These are phyloP conservation scores for Orchesella flavescens DNA, from an alignment of 2,888 invertebrate species.

Conservation along the genomic window DNA sequence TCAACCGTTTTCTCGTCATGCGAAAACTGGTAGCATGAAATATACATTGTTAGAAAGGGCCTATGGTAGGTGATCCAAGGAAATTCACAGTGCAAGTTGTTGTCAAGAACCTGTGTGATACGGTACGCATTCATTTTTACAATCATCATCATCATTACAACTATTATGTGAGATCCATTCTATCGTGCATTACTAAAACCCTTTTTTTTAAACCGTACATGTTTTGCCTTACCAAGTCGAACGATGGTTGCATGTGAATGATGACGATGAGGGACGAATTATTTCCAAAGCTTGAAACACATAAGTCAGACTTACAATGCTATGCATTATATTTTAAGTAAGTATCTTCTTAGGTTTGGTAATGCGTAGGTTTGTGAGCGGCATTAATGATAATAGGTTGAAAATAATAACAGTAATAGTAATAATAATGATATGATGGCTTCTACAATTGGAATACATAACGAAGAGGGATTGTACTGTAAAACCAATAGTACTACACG, in stretches of 20 bases:
- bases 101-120: neutral
- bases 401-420: slow-evolving; percentile 58
- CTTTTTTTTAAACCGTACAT: neutral
- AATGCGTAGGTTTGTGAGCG: slow-evolving; percentile 37
- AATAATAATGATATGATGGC: no score
- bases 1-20: slow-evolving; percentile 59
- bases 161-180: neutral
- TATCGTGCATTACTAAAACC: neutral
- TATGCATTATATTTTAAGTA: neutral
- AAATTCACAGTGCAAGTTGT: no score
- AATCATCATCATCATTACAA: neutral
- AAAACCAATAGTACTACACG: slow-evolving; percentile 33
- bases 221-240: neutral
- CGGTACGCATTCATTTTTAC: neutral
- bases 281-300: no score
- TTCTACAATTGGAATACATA: slow-evolving; percentile 55
- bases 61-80: no score
- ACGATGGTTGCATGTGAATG: slow-evolving; percentile 2
- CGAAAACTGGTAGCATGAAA: slow-evolving; percentile 60
- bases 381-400: slow-evolving; percentile 56
- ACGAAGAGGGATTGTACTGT: slow-evolving; percentile 30
- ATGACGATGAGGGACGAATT: neutral
- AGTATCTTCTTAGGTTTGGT: neutral
- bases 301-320: no score
- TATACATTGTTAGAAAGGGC: slow-evolving; percentile 5